Evolutionary conservation across 2,888 invertebrate species (phyloP).

Genomic region (Dasysyrphus albostriatus): DNA sequence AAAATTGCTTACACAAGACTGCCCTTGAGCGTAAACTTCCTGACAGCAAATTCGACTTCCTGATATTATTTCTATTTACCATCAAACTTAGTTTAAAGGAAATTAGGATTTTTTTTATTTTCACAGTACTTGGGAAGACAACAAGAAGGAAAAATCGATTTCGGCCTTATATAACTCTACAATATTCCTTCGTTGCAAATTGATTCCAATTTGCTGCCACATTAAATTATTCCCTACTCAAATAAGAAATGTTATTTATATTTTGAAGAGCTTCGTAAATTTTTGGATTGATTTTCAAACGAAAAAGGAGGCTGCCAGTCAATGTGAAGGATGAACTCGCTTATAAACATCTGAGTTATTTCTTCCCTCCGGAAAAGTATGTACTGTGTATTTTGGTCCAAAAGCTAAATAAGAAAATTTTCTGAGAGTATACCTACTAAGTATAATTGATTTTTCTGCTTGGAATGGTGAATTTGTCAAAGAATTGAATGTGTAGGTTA

Average conservation of each 20-base stretch:
- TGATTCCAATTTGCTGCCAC: slow-evolving; percentile 14
- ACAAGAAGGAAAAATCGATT: not conserved
- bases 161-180: too few species aligned
- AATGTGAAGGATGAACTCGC: not conserved
- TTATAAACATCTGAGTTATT: not conserved
- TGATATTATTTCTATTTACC: too few species aligned
- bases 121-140: not conserved
- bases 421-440: too few species aligned
- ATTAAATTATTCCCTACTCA: not conserved
- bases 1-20: too few species aligned
- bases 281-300: slow-evolving; percentile 1
- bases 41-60: not conserved
- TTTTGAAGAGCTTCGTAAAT: not conserved
- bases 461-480: too few species aligned
- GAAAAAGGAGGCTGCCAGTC: not conserved
- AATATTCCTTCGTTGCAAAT: not conserved
- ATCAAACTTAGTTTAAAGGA: not conserved
- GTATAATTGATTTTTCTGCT: too few species aligned
- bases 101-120: not conserved
- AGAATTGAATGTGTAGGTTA: too few species aligned
- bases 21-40: not conserved
- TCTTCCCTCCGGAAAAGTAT: not conserved
- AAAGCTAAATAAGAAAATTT: too few species aligned
- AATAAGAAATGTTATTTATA: slow-evolving; percentile 6
- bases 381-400: too few species aligned